Evolutionary conservation across 2,113 vertebrate genomes (phyloP).

Genomic region (Struthio camelus): DNA sequence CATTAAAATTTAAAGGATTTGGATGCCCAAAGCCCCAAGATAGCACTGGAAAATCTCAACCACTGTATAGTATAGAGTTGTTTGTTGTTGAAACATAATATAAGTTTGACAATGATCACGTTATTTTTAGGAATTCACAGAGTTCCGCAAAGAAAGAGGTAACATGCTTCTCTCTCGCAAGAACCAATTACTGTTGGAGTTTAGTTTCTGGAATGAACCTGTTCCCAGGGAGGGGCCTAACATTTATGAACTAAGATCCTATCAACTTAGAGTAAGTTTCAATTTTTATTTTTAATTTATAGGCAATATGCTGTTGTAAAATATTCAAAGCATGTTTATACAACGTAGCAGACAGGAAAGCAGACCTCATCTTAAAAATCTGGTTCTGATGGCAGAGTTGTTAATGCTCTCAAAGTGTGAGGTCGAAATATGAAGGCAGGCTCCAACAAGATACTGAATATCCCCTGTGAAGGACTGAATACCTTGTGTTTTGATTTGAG

Average conservation of each 20-base stretch:
- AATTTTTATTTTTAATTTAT: background rate
- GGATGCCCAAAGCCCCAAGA: background rate
- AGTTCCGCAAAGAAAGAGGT: slow-evolving; percentile 88
- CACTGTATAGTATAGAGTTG: rapidly evolving
- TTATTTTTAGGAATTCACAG: slow-evolving; percentile 80
- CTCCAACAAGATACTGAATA: background rate
- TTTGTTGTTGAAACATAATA: background rate
- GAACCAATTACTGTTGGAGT: slow-evolving; percentile 94
- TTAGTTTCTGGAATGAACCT: slow-evolving; percentile 98
- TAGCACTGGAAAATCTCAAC: background rate
- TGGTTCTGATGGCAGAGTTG: background rate
- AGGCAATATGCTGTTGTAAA: background rate
- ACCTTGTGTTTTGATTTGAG: background rate
- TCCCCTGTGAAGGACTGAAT: background rate
- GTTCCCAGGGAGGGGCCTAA: slow-evolving; percentile 88
- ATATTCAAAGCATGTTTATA: background rate
- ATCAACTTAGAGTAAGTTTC: slow-evolving; percentile 90
- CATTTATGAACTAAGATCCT: slow-evolving; percentile 96
- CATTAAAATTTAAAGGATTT: background rate
- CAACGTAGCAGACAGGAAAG: background rate
- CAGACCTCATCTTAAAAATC: background rate
- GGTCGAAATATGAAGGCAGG: background rate
- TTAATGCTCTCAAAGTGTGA: background rate
- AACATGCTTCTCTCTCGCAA: slow-evolving; percentile 94
- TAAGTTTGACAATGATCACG: background rate